phyloP scores from a whole-genome alignment of 1,140 invertebrate species.

The Yoshiicerus persimilis region DNA sequence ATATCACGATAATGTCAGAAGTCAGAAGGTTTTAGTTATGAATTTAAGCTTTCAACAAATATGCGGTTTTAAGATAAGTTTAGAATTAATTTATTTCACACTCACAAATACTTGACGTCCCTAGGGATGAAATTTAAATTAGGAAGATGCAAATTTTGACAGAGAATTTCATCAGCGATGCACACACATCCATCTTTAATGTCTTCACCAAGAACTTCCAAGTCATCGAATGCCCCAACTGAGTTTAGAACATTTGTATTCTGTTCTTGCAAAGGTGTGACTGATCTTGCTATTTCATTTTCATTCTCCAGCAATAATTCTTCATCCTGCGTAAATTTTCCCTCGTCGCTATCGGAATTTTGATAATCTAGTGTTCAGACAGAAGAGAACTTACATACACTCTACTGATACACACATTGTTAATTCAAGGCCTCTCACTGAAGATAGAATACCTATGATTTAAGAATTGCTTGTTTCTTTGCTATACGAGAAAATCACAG shows the following conservation, averaged over 20 bases:
- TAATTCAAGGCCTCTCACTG: no score
- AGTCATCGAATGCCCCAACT: neutral
- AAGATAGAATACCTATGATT: no score
- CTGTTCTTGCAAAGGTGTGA: neutral
- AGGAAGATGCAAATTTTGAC: conserved; percentile 41
- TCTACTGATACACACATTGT: no score
- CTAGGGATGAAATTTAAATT: conserved; percentile 30
- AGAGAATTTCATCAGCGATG: conserved; percentile 44
- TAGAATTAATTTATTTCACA: neutral
- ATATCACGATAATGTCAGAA: no score
- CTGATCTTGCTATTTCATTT: neutral
- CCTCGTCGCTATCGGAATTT: neutral
- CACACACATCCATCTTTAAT: conserved; percentile 35
- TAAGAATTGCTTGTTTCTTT: no score
- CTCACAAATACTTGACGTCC: conserved; percentile 47
- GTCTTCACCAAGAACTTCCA: neutral
- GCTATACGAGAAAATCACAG: no score
- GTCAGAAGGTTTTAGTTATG: no score
- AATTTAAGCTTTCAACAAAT: no score
- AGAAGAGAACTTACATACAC: neutral
- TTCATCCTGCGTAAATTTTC: neutral
- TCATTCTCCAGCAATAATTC: neutral
- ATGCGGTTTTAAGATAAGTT: no score
- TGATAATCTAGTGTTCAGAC: neutral
- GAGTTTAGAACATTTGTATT: neutral